Base-by-base conservation (phyloP, 2,797 vertebrate genomes). In the Lutjanus campechanus region DNA sequence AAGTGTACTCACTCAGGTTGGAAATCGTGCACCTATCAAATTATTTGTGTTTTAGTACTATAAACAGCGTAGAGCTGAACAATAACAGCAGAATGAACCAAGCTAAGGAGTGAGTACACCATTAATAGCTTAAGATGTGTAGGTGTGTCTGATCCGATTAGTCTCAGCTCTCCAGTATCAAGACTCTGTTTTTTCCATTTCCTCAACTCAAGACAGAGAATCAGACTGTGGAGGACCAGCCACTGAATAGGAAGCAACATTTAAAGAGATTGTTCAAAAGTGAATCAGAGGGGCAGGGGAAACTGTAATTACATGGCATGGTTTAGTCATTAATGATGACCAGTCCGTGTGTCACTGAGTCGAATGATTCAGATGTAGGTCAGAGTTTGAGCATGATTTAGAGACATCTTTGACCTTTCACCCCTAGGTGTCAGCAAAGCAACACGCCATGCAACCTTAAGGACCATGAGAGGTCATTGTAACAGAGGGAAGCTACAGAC, bases 161-260 rank as follows among this genome's bases (percentile, higher is more conserved):
- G 67, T 82, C 76, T 79, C 47, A 44, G 70, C 25, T 74, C 41
- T 84, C 16, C 25, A 22, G 19, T 36, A 43, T 80, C 60, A 54
- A 76, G 49, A 80, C 56, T 59, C 11, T 86, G 68, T 0, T 83
- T 83, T 91, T 90, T 86, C 83, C 85, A 83, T 88, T 19, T 59
- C 66, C 56, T 69, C 36, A 25, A 43, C 55, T 69, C 64, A 62
- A 62, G 54, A 73, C 60, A 69, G 10, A 84, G 47, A 88, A 81
- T 51, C 64, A 81, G 80, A 76, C 29, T 50, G 62, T 63, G 19
- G 41, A 58, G 9, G 56, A 80, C 20, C 53, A 29, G 56, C 43
- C 19, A 29, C 69, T 61, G 64, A 50, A 20, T 43, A 40, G 43
- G 46, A 77, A 55, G 22, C 47, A 61, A 54, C 50, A 17, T 53